These are phyloP conservation scores for Hemistola chrysoprasaria DNA, from an alignment of 2,888 invertebrate species.

Conservation along the genomic window DNA sequence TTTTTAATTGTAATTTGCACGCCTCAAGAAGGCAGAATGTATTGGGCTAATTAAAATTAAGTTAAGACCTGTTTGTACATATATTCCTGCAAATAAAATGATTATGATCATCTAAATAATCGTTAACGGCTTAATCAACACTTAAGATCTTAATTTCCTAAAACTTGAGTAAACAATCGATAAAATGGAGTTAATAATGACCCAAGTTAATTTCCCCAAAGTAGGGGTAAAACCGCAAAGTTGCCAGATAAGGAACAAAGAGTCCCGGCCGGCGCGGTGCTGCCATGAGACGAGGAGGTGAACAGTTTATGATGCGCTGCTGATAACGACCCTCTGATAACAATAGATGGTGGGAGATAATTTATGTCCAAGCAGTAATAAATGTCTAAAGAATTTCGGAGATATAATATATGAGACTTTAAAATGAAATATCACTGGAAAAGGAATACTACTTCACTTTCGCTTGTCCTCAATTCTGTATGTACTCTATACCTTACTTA, in stretches of 20 bases:
- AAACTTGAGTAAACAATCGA: conserved; percentile 20
- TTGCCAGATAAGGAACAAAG: conserved; percentile 19
- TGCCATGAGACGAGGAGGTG: conserved; percentile 14
- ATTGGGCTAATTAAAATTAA: no score
- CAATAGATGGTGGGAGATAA: conserved; percentile 19
- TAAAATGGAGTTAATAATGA: conserved; percentile 19
- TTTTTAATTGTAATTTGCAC: no score
- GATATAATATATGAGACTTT: conserved; percentile 2
- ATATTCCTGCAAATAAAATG: no score
- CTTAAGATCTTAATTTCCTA: conserved; percentile 22
- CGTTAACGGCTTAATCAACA: conserved; percentile 5
- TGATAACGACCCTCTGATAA: conserved; percentile 22
- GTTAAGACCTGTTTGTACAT: no score
- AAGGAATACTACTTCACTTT: no score
- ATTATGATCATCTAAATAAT: background rate
- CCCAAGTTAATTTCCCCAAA: conserved; percentile 15
- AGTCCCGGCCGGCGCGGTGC: conserved; percentile 19
- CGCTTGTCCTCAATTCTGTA: no score
- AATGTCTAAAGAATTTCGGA: conserved; percentile 12
- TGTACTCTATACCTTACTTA: no score
- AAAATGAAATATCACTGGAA: no score
- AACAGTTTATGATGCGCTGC: conserved; percentile 27
- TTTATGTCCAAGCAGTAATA: conserved; percentile 20
- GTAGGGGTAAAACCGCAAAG: conserved; percentile 19
- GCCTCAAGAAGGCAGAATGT: no score